Base-by-base conservation (phyloP, 2,888 invertebrate species). In the Calameuta pallipes region DNA sequence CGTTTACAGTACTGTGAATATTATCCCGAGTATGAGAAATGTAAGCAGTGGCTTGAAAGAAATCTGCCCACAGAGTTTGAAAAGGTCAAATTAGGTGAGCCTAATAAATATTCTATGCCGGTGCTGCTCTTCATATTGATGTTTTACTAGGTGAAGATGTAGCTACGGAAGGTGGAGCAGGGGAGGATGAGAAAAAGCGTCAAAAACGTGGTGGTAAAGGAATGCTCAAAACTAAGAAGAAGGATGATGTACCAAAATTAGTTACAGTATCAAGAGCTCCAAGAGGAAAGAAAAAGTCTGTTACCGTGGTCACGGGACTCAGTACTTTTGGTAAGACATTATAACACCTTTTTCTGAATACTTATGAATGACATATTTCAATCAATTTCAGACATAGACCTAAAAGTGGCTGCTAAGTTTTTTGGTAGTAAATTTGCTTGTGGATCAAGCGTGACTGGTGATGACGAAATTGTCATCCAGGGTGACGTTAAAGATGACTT, bases 391-490 rank as follows among this genome's bases (percentile, higher is more conserved):
- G 98, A 97, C 92, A 98, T 99, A 92, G 99, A 99, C 92, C 93
- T 99, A 80, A 99, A 99, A 93, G 97, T 97, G 82, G 99, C 99
- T 77, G 97, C 98, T 41, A 99, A 99, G 92, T 98, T 97, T 91
- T 99, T 99, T 93, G 98, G 98, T 70, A 97, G 97, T 79, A 98
- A 97, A 92, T 99, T 99, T 93, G 98, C 99, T 9, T 99, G 99
- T 92, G 99, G 99, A n/a, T 98, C 98, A 11, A 99, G 99, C 13
- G 98, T 99, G 1, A 99, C 99, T 41, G 99, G 98, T 11, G 98
- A 98, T 85, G 99, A 99, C 94, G 99, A 99, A 92, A 99, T 99
- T 90, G 99, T 99, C 74, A 98, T 99, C 90, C 99, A 99, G 92
- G 99, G 99, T 77, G 99, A 99, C 93, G 98, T 99, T 0, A 99